Evolutionary conservation across 2,888 invertebrate species (phyloP), one percentile per base, ranked within the genome.

Genomic region (Oxytorus armatus): DNA sequence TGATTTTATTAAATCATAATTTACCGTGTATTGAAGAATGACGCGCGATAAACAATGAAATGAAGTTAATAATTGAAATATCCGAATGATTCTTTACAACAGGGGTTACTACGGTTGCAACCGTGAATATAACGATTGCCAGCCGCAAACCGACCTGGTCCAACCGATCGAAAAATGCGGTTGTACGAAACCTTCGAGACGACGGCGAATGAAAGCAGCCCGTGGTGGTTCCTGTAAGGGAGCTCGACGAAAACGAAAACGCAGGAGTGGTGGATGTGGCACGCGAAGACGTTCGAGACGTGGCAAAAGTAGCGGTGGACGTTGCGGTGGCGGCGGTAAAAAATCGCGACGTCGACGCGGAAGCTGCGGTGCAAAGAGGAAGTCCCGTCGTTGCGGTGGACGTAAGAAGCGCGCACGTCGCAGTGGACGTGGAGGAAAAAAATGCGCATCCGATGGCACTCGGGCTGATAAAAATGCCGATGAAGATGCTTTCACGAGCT

Each of bases 61-160:
- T n/a, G n/a, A n/a, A n/a, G n/a, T n/a, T n/a, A 3, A 3, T 5
- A 10, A 42, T 42, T 42, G 4, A 29, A 4, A 29, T 29, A 29
- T 29, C 29, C 29, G 3, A 36, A 8, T 10, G 36, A 7, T 11
- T 18, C n/a, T n/a, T n/a, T 23, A 23, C 3, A 5, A 8, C 77
- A 89, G 89, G 3, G 88, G 89, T n/a, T 83, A 82, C 59, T 89
- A 87, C 80, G 77, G 85, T 0, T 88, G 85, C 82, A 85, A 86
- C 25, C 77, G 63, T 1, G 86, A 88, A 10, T 66, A 77, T 14
- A 23, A 83, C 18, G 49, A 59, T 11, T 36, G 49, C 23, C 73
- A 59, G 18, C 73, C 29, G 44, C 76, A 16, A 16, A 49, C 29
- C 63, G 75, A 66, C 16, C 59, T 59, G 29, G 21, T 16, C 0